A percentile compares a stretch with the other conserved stretches of the same genome.
These are phyloP conservation scores for Epizoanthus ramosus DNA, from an alignment of 92 coral and sea anemone species.

Conservation along the genomic window DNA sequence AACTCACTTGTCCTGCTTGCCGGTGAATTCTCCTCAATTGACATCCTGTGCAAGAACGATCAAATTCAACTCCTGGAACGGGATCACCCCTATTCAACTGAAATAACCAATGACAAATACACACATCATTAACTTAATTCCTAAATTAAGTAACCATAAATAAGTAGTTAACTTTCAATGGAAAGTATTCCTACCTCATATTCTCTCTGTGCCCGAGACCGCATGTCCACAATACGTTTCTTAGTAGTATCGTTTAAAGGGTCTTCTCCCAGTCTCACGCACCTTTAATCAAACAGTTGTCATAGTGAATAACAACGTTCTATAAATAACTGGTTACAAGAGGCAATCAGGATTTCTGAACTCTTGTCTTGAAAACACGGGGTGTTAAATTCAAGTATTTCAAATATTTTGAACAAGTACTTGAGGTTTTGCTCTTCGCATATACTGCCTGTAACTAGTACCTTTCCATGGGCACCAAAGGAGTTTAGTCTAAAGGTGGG, in stretches of 20 bases:
- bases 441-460: no score
- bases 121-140: not conserved
- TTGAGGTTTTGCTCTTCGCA: no score
- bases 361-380: no score
- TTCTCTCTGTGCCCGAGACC: constrained; percentile 65
- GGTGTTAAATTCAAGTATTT: no score
- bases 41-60: constrained; percentile 89
- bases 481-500: no score
- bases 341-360: no score
- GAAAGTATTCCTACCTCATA: constrained; percentile 64
- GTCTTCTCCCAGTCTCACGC: constrained; percentile 92
- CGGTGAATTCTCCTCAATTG: constrained; percentile 84
- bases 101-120: not conserved
- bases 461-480: no score
- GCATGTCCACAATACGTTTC: constrained; percentile 66
- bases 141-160: no score
- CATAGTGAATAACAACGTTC: no score
- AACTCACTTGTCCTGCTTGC: constrained; percentile 83
- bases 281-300: constrained; percentile 54
- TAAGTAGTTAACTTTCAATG: not conserved
- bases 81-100: constrained; percentile 95
- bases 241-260: constrained; percentile 62
- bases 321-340: no score
- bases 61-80: constrained; percentile 71
- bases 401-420: no score